Evolutionary conservation across 2,888 invertebrate genomes (phyloP).

Genomic region (Zaprionus obscuricornis): DNA sequence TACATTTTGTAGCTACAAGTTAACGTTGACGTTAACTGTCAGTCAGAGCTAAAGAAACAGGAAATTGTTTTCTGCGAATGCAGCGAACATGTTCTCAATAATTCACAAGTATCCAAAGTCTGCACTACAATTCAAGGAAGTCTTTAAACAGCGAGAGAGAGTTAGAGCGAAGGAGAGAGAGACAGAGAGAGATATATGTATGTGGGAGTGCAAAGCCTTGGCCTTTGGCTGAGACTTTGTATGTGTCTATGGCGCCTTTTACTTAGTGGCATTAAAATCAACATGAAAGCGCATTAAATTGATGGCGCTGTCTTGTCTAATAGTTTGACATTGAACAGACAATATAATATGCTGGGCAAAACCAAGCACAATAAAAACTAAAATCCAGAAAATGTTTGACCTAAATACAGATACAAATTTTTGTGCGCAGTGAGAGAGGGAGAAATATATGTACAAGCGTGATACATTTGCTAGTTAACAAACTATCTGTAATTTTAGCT

Average conservation of each 20-base stretch:
- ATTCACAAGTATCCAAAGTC: constrained; percentile 22
- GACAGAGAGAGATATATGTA: too few species aligned
- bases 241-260: constrained; percentile 11
- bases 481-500: too few species aligned
- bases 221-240: constrained; percentile 3
- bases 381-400: constrained; percentile 38
- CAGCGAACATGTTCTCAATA: constrained; percentile 49
- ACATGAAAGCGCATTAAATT: constrained; percentile 24
- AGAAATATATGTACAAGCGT: constrained; percentile 39
- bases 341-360: too few species aligned
- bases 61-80: constrained; percentile 53
- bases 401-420: constrained; percentile 24
- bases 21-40: constrained; percentile 65
- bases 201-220: constrained; percentile 25
- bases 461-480: too few species aligned
- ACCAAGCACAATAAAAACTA: constrained; percentile 34
- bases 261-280: constrained; percentile 8
- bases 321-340: constrained; percentile 50
- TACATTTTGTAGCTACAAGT: constrained; percentile 65
- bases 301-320: constrained; percentile 31
- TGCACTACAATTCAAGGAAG: neutral
- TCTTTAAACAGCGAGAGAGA: neutral
- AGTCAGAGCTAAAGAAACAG: constrained; percentile 59
- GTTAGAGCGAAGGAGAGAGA: too few species aligned
- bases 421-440: constrained; percentile 27